Base-by-base conservation (phyloP, 1,140 invertebrate genomes). In the Propsilocerus akamusi region DNA sequence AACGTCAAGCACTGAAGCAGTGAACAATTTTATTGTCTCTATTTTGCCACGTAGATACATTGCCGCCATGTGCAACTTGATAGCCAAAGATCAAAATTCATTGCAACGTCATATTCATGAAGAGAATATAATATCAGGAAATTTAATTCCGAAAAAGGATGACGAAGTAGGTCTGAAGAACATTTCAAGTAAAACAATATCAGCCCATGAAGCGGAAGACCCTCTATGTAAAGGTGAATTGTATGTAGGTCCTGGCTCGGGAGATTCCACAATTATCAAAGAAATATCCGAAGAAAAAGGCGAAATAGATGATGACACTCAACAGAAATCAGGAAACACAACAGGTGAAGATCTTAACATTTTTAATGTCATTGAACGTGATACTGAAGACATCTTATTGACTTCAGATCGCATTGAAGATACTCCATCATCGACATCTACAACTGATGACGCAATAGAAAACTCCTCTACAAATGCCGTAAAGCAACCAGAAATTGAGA, bases 61-160 rank as follows among this genome's bases (percentile, higher is more conserved):
- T 48, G 74, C 81, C 10, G 81, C 82, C n/a, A 65, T 87, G 34
- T 89, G 84, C 61, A 83, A 85, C 60, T 68, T 77, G 28, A 59
- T 82, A 20, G 79, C 78, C 3, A 72, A 77, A 17, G 30, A 28
- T 32, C 24, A 26, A 12, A 47, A 26, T 26, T 12, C 28, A 32
- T 6, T 34, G 3, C 8, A 20, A 25, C 10, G 6, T 11, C 25
- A 58, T 56, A 46, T 34, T 61, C 2, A 41, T 59, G 1, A 53
- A 56, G n/a, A 52, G 49, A 0, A 55, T 59, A n/a, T 52, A 41
- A 48, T 30, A 22, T 12, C 14, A 26, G 11, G n/a, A 30, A 41
- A 28, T 6, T 23, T 49, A 26, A 10, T 23, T 6, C 34, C 25
- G 24, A 46, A 48, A 14, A 49, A 47, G 22, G 32, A 47, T 30